These are phyloP conservation scores for Baccha elongata DNA, from an alignment of 2,888 invertebrate genomes.

Conservation along the genomic window DNA sequence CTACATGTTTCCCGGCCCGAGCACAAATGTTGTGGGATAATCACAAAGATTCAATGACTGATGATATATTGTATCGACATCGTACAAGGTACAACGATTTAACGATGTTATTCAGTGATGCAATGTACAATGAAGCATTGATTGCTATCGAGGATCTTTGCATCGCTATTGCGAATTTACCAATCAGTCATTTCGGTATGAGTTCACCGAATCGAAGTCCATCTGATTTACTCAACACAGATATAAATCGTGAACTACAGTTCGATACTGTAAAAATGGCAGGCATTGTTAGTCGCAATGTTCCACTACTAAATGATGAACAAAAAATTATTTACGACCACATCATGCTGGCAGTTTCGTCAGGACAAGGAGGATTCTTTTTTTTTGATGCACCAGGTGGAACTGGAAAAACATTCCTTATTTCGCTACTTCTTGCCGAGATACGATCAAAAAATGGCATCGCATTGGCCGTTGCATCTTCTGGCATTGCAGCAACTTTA, in stretches of 20 bases:
- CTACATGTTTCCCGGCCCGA: slow-evolving; percentile 76
- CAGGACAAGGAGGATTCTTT: no score
- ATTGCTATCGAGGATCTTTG: no score
- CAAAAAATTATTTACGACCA: slow-evolving; percentile 47
- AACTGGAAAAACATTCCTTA: no score
- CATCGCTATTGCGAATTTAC: no score
- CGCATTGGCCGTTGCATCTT: slow-evolving; percentile 38
- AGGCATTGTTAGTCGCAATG: slow-evolving; percentile 43
- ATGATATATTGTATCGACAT: slow-evolving; percentile 75
- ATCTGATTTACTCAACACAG: no score
- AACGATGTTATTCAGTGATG: slow-evolving; percentile 12
- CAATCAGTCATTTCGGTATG: no score
- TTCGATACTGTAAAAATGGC: slow-evolving; percentile 35
- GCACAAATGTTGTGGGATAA: slow-evolving; percentile 75
- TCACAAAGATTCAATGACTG: slow-evolving; percentile 75
- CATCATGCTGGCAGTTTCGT: no score
- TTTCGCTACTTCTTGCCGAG: slow-evolving; percentile 36
- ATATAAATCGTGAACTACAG: no score
- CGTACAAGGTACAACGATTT: slow-evolving; percentile 72
- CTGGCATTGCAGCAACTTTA: neutral
- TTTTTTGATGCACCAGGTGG: no score
- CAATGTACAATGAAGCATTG: no score
- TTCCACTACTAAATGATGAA: slow-evolving; percentile 50
- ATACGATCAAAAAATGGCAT: slow-evolving; percentile 48
- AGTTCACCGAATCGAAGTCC: no score